Evolutionary conservation across 2,888 invertebrate species (phyloP).

Genomic region (Leptopilina syphax): DNA sequence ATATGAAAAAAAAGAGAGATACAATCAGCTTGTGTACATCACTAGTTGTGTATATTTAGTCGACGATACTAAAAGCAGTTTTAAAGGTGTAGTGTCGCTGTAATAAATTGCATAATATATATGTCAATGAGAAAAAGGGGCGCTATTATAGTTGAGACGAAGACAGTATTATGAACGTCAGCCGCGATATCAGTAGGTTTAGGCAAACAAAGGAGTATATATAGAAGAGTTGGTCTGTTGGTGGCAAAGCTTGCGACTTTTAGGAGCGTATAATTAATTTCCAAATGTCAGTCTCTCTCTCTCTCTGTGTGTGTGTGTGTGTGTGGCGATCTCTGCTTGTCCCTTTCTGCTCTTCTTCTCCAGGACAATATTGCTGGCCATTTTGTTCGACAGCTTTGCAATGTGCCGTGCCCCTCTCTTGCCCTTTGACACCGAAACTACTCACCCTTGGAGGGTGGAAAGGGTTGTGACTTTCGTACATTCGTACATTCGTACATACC

Average conservation of each 20-base stretch:
- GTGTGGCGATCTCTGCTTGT: neutral
- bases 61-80: no score
- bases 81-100: no score
- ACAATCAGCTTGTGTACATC: no score
- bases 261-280: conserved; percentile 76
- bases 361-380: conserved; percentile 76
- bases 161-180: conserved; percentile 47
- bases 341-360: conserved; percentile 56
- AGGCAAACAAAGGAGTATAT: conserved; percentile 47
- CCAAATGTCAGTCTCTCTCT: conserved; percentile 71
- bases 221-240: conserved; percentile 45
- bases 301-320: conserved; percentile 37
- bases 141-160: neutral
- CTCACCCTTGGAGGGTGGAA: conserved; percentile 63
- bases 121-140: neutral
- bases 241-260: conserved; percentile 66
- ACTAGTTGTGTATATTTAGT: no score
- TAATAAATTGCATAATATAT: no score
- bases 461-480: conserved; percentile 72
- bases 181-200: conserved; percentile 42
- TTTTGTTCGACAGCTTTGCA: conserved; percentile 73
- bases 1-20: no score
- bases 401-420: conserved; percentile 63
- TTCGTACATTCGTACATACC: conserved; percentile 69
- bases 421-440: conserved; percentile 59